Evolutionary conservation across 1,140 invertebrate genomes (phyloP).

Genomic region (Steinernema feltiae): DNA sequence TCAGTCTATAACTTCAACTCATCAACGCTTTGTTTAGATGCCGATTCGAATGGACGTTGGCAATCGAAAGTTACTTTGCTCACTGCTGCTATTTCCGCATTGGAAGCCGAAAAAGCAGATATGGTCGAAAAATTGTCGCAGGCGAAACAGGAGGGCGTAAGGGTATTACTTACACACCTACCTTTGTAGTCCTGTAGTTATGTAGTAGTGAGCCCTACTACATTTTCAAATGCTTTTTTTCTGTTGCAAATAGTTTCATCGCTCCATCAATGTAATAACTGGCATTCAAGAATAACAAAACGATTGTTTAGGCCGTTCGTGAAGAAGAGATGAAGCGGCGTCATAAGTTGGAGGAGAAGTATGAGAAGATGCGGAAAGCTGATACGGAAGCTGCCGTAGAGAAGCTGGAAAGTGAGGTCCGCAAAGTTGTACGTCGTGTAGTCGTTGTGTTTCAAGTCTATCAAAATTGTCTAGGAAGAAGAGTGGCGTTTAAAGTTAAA

Average conservation of each 20-base stretch:
- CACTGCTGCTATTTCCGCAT: conserved; percentile 25
- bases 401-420: neutral
- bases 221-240: too few species aligned
- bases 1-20: neutral
- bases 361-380: neutral
- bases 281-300: neutral
- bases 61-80: conserved; percentile 13
- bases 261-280: neutral
- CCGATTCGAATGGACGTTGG: conserved; percentile 5
- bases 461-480: neutral
- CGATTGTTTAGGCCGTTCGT: conserved; percentile 39
- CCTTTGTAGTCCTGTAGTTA: neutral
- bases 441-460: neutral
- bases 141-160: conserved; percentile 53
- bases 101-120: conserved; percentile 52
- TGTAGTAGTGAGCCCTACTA: too few species aligned
- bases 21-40: neutral
- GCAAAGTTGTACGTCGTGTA: neutral
- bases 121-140: conserved; percentile 54
- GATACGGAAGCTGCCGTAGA: neutral
- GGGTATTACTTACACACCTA: conserved; percentile 32
- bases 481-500: neutral
- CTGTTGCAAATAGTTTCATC: neutral
- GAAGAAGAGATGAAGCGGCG: conserved; percentile 38
- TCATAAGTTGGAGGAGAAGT: neutral